Conservation (phyloP, 2,888 invertebrate species). For the Oscheius onirici region DNA sequence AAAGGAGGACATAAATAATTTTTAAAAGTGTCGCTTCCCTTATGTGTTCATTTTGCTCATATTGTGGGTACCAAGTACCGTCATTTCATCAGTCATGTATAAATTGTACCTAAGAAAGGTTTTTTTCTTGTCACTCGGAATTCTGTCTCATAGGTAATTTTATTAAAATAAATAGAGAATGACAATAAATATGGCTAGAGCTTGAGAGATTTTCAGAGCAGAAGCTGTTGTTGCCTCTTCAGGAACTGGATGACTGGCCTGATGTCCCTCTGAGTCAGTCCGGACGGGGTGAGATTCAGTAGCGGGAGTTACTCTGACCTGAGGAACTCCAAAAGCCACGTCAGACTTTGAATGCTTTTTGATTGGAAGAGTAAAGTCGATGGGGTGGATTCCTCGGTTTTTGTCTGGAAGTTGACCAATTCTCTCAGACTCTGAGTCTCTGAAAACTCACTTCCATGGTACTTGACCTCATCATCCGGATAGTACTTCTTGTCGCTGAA, state of each 20-base stretch:
- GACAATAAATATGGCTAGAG: too few species aligned
- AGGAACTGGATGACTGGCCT: not conserved
- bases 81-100: too few species aligned
- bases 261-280: not conserved
- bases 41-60: not conserved
- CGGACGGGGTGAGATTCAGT: not conserved
- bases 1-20: constrained; percentile 11
- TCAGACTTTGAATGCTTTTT: constrained; percentile 23
- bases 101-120: too few species aligned
- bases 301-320: constrained; percentile 9
- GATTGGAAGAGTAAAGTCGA: constrained; percentile 33
- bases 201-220: too few species aligned
- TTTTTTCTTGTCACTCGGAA: too few species aligned
- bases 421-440: not conserved
- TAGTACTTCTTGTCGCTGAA: constrained; percentile 39
- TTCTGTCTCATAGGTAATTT: too few species aligned
- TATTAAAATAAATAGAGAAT: too few species aligned
- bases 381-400: constrained; percentile 33
- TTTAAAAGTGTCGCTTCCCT: not conserved
- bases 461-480: constrained; percentile 34
- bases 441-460: constrained; percentile 32
- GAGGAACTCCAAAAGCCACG: constrained; percentile 30
- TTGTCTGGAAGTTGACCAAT: constrained; percentile 4
- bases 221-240: too few species aligned
- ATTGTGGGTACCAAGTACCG: constrained; percentile 12